These are phyloP conservation scores for Drosophila putrida DNA, from an alignment of 2,888 invertebrate species.

Conservation along the genomic window DNA sequence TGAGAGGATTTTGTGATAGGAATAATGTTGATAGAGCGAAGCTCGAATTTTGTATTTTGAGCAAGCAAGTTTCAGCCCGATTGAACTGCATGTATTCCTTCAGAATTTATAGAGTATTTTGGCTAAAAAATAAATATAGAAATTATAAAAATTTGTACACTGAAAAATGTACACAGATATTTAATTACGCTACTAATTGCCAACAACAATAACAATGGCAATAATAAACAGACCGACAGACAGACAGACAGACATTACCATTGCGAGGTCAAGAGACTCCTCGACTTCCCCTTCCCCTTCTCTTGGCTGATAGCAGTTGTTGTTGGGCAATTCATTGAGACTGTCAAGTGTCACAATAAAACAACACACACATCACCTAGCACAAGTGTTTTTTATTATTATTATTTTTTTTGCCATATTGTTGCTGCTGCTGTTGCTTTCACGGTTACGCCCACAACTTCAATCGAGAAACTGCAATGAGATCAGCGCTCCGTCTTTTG, in stretches of 20 bases:
- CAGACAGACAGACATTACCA: conserved; percentile 30
- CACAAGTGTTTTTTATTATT: conserved; percentile 41
- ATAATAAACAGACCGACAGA: conserved; percentile 23
- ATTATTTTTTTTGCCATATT: conserved; percentile 10
- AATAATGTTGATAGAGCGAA: too few relatives aligned
- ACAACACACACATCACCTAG: conserved; percentile 36
- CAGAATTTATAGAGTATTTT: conserved; percentile 23
- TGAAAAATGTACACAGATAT: conserved; percentile 66
- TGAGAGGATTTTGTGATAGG: neutral
- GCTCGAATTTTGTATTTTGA: too few relatives aligned
- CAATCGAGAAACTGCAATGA: conserved; percentile 63
- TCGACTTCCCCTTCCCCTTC: neutral
- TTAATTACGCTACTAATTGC: conserved; percentile 79
- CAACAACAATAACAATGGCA: conserved; percentile 45
- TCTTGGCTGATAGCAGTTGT: conserved; percentile 42
- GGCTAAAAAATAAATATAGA: conserved; percentile 13
- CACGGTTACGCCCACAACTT: conserved; percentile 48
- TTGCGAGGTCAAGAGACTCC: conserved; percentile 71
- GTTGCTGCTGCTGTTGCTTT: conserved; percentile 3
- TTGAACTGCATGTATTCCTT: too few relatives aligned
- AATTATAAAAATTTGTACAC: conserved; percentile 25
- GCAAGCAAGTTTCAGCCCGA: too few relatives aligned
- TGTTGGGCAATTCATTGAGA: conserved; percentile 56
- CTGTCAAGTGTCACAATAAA: conserved; percentile 53
- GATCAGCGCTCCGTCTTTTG: conserved; percentile 58